Conservation (phyloP, 2,797 vertebrate genomes). For the Esox masquinongy region DNA sequence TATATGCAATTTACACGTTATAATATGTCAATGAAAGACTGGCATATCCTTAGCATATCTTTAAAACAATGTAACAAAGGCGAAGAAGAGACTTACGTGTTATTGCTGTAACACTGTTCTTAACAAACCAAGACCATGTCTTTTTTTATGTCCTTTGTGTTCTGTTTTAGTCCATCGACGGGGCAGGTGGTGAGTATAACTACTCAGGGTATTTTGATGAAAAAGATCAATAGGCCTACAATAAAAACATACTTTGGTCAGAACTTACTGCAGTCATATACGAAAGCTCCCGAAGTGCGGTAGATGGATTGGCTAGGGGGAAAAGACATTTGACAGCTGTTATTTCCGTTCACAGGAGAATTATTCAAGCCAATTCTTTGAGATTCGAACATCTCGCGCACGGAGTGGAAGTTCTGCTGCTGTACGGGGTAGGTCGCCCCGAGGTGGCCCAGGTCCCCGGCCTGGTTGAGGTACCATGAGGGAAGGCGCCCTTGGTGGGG, state of each 20-base stretch:
- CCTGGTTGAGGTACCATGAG: constrained; percentile 97
- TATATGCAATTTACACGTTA: constrained; percentile 98
- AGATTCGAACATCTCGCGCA: constrained; percentile 93
- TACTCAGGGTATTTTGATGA: constrained; percentile 53
- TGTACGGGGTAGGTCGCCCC: constrained; percentile 85
- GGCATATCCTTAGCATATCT: constrained; percentile 74
- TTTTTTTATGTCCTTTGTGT: constrained; percentile 68
- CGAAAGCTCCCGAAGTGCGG: constrained; percentile 93
- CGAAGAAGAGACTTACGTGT: constrained; percentile 92
- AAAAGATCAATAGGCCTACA: constrained; percentile 54
- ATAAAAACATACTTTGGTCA: constrained; percentile 74
- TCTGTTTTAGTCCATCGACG: constrained; percentile 71
- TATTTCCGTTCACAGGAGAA: constrained; percentile 89
- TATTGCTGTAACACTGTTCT: constrained; percentile 95
- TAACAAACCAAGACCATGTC: constrained; percentile 84
- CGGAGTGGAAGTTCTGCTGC: constrained; percentile 94
- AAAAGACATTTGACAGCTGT: constrained; percentile 98
- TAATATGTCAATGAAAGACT: constrained; percentile 87
- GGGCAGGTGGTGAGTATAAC: constrained; percentile 47
- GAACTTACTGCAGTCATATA: constrained; percentile 98
- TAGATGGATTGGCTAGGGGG: constrained; percentile 91
- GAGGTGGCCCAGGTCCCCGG: constrained; percentile 88
- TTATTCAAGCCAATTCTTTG: constrained; percentile 90
- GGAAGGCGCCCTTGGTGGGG: constrained; percentile 88
- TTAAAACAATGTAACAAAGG: constrained; percentile 77